Evolutionary conservation across 2,797 vertebrate species (phyloP).

Genomic region (Pangasius djambal): DNA sequence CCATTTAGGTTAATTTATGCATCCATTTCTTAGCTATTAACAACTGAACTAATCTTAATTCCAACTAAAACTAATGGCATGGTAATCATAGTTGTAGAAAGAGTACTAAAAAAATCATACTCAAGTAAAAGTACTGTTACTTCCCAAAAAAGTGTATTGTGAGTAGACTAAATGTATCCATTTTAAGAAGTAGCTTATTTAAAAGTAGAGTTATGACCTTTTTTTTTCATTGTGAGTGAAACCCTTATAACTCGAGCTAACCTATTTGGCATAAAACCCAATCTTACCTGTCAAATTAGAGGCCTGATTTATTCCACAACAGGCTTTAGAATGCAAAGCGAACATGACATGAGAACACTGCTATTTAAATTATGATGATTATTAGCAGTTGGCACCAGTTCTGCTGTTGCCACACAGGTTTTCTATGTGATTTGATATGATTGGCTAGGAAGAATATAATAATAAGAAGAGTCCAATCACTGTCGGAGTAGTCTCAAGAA

Average conservation of each 20-base stretch:
- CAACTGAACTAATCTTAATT: background rate
- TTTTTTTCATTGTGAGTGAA: background rate
- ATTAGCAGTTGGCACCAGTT: conserved; percentile 5
- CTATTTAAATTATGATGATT: background rate
- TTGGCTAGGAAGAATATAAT: background rate
- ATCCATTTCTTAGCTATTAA: background rate
- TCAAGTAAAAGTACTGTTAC: background rate
- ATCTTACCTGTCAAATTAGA: conserved; percentile 17
- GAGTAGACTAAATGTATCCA: background rate
- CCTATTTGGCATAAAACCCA: conserved; percentile 12
- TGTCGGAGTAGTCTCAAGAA: background rate
- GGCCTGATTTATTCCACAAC: conserved; percentile 1
- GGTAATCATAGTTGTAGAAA: background rate
- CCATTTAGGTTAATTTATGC: background rate
- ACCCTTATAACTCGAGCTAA: background rate
- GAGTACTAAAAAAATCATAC: background rate
- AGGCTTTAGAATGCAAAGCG: background rate
- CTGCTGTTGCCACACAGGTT: background rate
- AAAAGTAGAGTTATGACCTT: background rate
- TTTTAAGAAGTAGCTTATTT: background rate
- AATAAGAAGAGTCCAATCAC: background rate
- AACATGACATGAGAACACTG: background rate
- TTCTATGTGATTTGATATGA: conserved; percentile 4
- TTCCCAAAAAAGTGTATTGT: background rate
- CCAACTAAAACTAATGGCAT: background rate